Evolutionary conservation across 1,140 invertebrate genomes (phyloP).

Genomic region (Neodiprion lecontei): DNA sequence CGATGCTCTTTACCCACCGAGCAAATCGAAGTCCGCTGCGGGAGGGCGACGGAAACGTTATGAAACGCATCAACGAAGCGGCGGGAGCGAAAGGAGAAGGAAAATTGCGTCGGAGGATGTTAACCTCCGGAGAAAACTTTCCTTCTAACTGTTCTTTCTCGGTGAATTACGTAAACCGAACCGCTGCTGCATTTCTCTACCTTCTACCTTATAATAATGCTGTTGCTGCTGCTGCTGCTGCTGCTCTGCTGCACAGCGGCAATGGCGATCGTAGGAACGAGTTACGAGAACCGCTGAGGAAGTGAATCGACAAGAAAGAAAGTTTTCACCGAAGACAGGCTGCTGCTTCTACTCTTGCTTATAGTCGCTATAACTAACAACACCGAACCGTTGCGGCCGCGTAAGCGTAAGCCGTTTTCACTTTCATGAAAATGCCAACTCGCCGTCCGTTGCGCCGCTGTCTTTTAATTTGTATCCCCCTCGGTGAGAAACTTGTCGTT

Average conservation of each 20-base stretch:
- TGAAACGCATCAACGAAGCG: conserved; percentile 10
- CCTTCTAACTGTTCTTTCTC: conserved; percentile 39
- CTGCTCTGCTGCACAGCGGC: too few species aligned
- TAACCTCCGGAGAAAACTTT: conserved; percentile 48
- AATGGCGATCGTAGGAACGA: conserved; percentile 28
- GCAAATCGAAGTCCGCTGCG: background rate
- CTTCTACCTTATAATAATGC: conserved; percentile 24
- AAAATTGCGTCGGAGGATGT: conserved; percentile 43
- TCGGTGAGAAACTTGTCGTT: background rate
- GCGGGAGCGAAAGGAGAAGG: conserved; percentile 8
- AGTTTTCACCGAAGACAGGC: conserved; percentile 49
- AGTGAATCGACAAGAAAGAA: conserved; percentile 63
- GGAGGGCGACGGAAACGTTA: conserved; percentile 5
- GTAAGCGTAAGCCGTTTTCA: conserved; percentile 50
- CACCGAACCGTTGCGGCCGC: too few species aligned
- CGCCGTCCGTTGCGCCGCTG: background rate
- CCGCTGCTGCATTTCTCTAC: conserved; percentile 20
- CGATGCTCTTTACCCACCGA: background rate
- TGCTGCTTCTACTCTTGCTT: background rate
- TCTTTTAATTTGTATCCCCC: background rate
- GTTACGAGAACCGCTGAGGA: conserved; percentile 56
- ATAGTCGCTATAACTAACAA: too few species aligned
- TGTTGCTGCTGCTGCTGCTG: too few species aligned
- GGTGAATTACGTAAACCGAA: conserved; percentile 47
- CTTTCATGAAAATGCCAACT: conserved; percentile 59